phyloP scores from a whole-genome alignment of 2,797 vertebrate species.

The Gobionotothen gibberifrons region DNA sequence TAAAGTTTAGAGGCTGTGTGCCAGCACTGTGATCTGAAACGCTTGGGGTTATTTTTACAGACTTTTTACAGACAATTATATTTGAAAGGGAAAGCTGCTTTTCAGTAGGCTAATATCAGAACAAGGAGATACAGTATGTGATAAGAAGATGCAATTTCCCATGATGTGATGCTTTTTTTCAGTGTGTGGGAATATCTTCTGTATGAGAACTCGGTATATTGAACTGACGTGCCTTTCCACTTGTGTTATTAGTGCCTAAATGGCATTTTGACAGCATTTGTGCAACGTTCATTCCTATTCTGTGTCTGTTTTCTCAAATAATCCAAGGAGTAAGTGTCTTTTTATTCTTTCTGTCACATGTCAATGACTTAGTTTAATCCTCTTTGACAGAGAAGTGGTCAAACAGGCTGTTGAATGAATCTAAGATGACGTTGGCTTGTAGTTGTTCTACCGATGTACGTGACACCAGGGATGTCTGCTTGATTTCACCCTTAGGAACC shows the following conservation, averaged over 20 bases:
- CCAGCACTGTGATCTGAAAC: constrained; percentile 76
- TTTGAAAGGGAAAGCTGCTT: constrained; percentile 76
- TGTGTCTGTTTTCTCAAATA: not conserved
- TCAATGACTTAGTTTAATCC: constrained; percentile 25
- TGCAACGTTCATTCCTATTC: constrained; percentile 14
- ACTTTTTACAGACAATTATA: constrained; percentile 77
- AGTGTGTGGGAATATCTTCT: constrained; percentile 61
- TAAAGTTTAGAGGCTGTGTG: constrained; percentile 78
- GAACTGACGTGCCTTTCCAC: constrained; percentile 5
- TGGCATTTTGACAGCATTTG: constrained; percentile 11
- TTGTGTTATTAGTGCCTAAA: constrained; percentile 13
- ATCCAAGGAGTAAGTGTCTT: constrained; percentile 1
- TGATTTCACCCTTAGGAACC: constrained; percentile 63
- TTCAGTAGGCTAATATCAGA: constrained; percentile 70
- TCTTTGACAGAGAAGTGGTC: constrained; percentile 30
- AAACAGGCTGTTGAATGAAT: constrained; percentile 58
- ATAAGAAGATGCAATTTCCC: constrained; percentile 81
- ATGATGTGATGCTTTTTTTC: constrained; percentile 58
- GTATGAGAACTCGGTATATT: constrained; percentile 40
- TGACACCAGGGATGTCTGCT: constrained; percentile 61
- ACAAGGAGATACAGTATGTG: constrained; percentile 68
- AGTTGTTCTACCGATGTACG: constrained; percentile 50
- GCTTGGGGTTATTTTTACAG: constrained; percentile 83
- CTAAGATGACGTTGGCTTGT: constrained; percentile 62
- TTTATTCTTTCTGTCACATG: constrained; percentile 30